Conservation (phyloP, 2,888 invertebrate species). For the Antheraea yamamai region DNA sequence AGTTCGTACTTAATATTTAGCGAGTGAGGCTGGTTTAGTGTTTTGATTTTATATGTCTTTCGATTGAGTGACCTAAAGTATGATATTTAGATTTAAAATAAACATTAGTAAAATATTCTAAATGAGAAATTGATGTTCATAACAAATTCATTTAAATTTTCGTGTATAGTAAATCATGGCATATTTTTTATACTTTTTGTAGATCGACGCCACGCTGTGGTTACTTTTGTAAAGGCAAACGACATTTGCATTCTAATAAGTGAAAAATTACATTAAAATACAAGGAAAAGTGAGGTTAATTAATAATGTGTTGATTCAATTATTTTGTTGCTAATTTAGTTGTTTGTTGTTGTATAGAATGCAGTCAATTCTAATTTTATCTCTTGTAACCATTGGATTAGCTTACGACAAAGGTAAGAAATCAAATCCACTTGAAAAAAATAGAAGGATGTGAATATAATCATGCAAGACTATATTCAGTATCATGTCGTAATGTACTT, state of each 20-base stretch:
- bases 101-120: neutral
- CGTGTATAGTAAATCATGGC: neutral
- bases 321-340: slow-evolving; percentile 7
- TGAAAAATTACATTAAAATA: neutral
- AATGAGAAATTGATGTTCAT: neutral
- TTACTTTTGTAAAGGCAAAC: neutral
- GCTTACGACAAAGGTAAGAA: slow-evolving; percentile 66
- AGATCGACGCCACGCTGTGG: slow-evolving; percentile 16
- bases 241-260: neutral
- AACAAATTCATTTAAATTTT: neutral
- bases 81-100: neutral
- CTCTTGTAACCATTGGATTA: slow-evolving; percentile 48
- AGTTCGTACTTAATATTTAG: too few species aligned
- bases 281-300: neutral
- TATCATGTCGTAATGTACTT: neutral
- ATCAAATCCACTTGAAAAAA: neutral
- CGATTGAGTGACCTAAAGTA: neutral
- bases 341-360: slow-evolving; percentile 41
- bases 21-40: neutral
- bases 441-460: neutral
- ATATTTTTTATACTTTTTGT: neutral
- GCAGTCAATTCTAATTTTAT: slow-evolving; percentile 60
- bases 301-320: neutral
- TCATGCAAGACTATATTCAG: neutral
- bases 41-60: neutral